Conservation (phyloP, 1,140 invertebrate genomes). For the Anoplolepis gracilipes region DNA sequence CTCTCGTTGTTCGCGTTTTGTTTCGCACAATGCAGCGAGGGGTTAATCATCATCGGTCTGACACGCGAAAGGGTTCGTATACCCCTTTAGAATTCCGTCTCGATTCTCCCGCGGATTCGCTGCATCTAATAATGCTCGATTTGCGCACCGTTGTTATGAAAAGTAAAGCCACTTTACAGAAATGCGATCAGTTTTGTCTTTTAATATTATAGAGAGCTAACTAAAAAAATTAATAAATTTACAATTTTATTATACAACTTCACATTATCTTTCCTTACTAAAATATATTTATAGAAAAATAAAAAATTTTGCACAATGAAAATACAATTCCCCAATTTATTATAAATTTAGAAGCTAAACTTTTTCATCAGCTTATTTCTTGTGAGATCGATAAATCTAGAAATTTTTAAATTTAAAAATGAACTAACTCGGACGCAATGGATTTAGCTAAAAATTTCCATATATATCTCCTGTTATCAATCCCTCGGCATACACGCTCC, state of each 20-base stretch:
- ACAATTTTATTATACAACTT: neutral
- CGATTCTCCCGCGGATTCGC: conserved; percentile 27
- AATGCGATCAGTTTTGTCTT: neutral
- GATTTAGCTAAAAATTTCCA: neutral
- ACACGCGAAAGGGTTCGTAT: conserved; percentile 60
- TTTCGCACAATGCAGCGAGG: conserved; percentile 63
- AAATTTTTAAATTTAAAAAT: neutral
- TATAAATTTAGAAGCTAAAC: too few species aligned
- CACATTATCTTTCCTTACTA: neutral
- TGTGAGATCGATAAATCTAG: neutral
- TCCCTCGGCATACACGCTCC: conserved; percentile 16
- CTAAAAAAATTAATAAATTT: neutral
- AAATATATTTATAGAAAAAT: neutral
- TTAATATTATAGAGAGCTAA: neutral
- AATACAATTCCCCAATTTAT: too few species aligned
- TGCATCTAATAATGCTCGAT: conserved; percentile 29
- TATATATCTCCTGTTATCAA: neutral
- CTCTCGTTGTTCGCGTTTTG: conserved; percentile 55
- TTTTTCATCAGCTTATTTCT: neutral
- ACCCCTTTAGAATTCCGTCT: conserved; percentile 56
- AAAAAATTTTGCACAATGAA: neutral
- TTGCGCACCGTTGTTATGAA: neutral
- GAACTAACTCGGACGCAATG: neutral
- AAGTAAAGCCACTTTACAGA: neutral
- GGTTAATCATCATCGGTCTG: conserved; percentile 61